These are phyloP conservation scores for Trachelus tabidus DNA, from an alignment of 2,888 invertebrate genomes.

Conservation along the genomic window DNA sequence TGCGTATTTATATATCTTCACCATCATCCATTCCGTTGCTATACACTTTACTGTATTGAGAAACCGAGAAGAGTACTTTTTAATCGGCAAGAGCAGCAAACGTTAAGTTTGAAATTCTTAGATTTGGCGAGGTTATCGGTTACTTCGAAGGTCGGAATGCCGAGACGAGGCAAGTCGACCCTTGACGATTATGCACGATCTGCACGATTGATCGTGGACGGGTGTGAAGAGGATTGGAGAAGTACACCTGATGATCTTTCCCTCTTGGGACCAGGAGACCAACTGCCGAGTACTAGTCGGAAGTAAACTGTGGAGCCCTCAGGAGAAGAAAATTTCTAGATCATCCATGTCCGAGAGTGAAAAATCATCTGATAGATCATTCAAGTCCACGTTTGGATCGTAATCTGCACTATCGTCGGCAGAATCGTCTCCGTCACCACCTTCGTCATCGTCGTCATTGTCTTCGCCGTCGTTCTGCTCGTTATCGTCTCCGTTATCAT, in stretches of 20 bases:
- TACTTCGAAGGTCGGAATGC: not conserved
- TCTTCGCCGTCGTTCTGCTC: constrained; percentile 36
- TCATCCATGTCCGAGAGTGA: constrained; percentile 54
- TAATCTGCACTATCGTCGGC: constrained; percentile 51
- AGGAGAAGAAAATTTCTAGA: constrained; percentile 51
- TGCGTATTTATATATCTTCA: not conserved
- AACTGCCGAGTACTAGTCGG: not conserved
- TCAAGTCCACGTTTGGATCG: constrained; percentile 39
- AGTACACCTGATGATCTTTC: not conserved
- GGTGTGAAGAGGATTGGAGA: not conserved
- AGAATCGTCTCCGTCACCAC: constrained; percentile 53
- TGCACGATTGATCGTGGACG: not conserved
- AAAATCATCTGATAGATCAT: constrained; percentile 45
- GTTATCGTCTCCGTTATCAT: constrained; percentile 42
- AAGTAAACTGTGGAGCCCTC: constrained; percentile 21
- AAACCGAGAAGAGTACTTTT: not conserved
- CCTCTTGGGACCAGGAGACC: not conserved
- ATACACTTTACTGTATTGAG: not conserved
- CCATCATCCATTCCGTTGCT: not conserved
- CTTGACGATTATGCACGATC: not conserved
- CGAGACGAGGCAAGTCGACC: not conserved
- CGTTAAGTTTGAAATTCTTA: not conserved
- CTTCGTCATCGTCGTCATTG: constrained; percentile 45
- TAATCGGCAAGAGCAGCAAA: not conserved
- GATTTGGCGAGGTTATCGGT: not conserved